These are phyloP conservation scores for Drosophila cyrtoloma DNA, from an alignment of 2,888 invertebrate species.

Conservation along the genomic window DNA sequence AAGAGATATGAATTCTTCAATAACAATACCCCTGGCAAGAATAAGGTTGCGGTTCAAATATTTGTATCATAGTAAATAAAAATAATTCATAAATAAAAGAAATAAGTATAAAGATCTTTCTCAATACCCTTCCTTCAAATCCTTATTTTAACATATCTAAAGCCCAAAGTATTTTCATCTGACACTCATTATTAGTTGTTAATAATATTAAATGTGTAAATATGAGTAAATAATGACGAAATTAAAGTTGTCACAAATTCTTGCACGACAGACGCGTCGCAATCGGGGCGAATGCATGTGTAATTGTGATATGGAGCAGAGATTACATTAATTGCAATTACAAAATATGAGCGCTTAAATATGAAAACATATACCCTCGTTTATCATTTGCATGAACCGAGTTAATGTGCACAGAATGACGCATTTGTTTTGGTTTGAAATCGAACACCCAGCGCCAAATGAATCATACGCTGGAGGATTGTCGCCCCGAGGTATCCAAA, in stretches of 20 bases:
- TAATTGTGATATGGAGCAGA: conserved; percentile 55
- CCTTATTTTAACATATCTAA: not conserved
- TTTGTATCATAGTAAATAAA: not conserved
- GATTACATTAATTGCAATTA: conserved; percentile 76
- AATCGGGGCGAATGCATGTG: conserved; percentile 36
- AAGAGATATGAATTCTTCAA: not conserved
- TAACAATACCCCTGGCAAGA: not conserved
- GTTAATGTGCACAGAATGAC: conserved; percentile 47
- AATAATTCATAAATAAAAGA: not conserved
- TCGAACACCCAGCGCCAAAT: conserved; percentile 34
- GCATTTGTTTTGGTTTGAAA: conserved; percentile 74
- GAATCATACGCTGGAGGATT: conserved; percentile 53
- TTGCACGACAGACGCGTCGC: conserved; percentile 30
- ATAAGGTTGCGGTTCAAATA: accelerated
- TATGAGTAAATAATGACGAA: not conserved
- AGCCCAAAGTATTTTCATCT: not conserved
- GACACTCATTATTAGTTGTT: not conserved
- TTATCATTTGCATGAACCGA: conserved; percentile 25
- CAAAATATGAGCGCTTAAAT: conserved; percentile 49
- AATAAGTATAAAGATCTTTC: too few species aligned
- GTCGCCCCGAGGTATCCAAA: conserved; percentile 27
- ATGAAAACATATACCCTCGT: conserved; percentile 7
- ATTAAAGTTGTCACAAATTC: conserved; percentile 11
- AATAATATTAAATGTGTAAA: not conserved
- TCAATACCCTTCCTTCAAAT: not conserved